These are phyloP conservation scores for Psephotus haematonotus DNA, from an alignment of 2,113 vertebrate genomes.

Conservation along the genomic window DNA sequence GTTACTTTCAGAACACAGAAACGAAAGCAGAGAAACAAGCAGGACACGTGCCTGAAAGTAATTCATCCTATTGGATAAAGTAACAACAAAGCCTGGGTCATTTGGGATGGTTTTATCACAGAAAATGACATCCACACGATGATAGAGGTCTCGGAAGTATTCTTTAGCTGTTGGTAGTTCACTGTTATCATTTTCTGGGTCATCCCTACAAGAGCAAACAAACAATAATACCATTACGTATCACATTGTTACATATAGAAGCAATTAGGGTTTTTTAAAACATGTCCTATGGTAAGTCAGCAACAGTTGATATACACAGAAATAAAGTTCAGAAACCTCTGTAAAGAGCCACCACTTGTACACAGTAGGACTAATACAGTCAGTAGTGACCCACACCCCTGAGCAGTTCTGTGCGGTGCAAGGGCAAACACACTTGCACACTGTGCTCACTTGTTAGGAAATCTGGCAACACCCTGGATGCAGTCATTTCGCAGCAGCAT, in stretches of 20 bases:
- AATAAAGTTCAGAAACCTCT: background rate
- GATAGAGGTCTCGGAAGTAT: constrained; percentile 97
- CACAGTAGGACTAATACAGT: background rate
- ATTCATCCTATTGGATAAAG: constrained; percentile 99
- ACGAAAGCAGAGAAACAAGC: background rate
- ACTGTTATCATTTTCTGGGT: constrained; percentile 96
- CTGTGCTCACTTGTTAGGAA: background rate
- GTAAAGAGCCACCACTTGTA: background rate
- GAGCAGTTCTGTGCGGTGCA: background rate
- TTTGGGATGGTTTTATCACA: constrained; percentile 99
- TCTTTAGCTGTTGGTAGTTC: constrained; percentile 97
- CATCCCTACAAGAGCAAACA: constrained; percentile 81
- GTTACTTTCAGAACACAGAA: background rate
- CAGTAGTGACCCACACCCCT: constrained; percentile 5
- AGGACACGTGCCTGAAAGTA: constrained; percentile 91
- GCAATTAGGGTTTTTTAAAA: background rate
- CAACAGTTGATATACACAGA: background rate
- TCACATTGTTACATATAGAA: background rate
- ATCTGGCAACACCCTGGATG: background rate
- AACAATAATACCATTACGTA: background rate
- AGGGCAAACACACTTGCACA: rapidly evolving
- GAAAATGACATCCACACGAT: constrained; percentile 98
- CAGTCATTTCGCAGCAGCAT: background rate
- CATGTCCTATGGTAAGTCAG: background rate
- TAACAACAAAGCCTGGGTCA: constrained; percentile 97